A percentile compares a stretch with the other conserved stretches of the same genome.
These are phyloP conservation scores for Cochlearius cochlearius DNA, from an alignment of 2,113 vertebrate genomes.

Conservation along the genomic window DNA sequence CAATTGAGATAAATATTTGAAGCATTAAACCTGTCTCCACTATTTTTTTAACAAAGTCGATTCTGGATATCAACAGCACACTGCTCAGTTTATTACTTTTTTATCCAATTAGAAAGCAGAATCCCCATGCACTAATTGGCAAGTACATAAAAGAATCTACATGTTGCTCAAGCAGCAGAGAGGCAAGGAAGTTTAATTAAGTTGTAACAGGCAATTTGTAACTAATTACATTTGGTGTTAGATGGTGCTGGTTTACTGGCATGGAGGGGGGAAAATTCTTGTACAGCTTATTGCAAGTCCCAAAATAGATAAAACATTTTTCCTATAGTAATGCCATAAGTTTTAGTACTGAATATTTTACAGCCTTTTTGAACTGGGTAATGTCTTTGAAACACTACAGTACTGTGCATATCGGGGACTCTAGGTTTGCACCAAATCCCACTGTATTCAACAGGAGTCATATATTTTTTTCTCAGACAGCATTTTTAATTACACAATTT, in stretches of 20 bases:
- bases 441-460: not conserved
- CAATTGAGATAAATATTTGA: slow-evolving; percentile 72
- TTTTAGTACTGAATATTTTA: not conserved
- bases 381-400: not conserved
- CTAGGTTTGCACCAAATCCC: not conserved
- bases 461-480: not conserved
- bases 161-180: slow-evolving; percentile 60
- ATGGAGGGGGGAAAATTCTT: not conserved
- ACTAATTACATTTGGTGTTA: slow-evolving; percentile 65
- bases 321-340: not conserved
- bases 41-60: slow-evolving; percentile 50
- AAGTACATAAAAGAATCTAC: slow-evolving; percentile 65
- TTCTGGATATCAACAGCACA: slow-evolving; percentile 60
- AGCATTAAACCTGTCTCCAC: slow-evolving; percentile 65
- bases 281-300: not conserved
- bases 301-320: slow-evolving; percentile 22
- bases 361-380: not conserved
- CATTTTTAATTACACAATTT: not conserved
- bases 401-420: not conserved
- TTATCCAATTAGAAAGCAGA: slow-evolving; percentile 70
- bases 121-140: slow-evolving; percentile 59
- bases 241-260: slow-evolving; percentile 37
- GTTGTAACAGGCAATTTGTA: slow-evolving; percentile 69
- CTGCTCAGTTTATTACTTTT: slow-evolving; percentile 67
- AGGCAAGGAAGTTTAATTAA: slow-evolving; percentile 70